These are phyloP conservation scores for Eurosta solidaginis DNA, from an alignment of 1,140 invertebrate species.

Conservation along the genomic window DNA sequence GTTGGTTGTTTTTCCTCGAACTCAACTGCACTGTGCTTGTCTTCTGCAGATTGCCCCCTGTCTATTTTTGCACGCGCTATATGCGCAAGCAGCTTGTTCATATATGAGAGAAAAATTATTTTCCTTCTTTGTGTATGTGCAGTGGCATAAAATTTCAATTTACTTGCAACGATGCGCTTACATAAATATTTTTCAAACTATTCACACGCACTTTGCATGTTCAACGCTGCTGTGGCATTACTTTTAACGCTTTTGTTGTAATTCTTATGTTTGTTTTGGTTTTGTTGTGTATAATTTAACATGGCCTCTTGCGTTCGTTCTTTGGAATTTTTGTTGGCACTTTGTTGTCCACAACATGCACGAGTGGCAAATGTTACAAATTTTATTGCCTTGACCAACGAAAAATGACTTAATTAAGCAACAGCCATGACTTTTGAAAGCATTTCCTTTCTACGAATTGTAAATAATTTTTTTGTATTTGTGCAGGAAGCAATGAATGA, in stretches of 20 bases:
- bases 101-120: not conserved
- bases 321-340: not conserved
- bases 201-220: conserved; percentile 20
- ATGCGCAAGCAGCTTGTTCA: not conserved
- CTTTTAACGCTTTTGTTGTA: not conserved
- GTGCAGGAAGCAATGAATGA: not conserved
- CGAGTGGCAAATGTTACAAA: conserved; percentile 15
- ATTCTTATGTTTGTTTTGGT: not conserved
- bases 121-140: not conserved
- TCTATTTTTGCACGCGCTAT: conserved; percentile 20
- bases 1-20: not conserved
- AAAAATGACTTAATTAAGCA: conserved; percentile 21
- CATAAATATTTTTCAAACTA: conserved; percentile 16
- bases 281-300: conserved; percentile 2
- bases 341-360: conserved; percentile 6
- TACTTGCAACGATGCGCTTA: not conserved
- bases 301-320: not conserved
- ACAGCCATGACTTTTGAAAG: conserved; percentile 5
- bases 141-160: conserved; percentile 14
- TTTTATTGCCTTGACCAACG: conserved; percentile 25
- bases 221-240: not conserved
- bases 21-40: not conserved
- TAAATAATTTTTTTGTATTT: too few species aligned
- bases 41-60: not conserved
- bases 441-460: not conserved